phyloP scores from a whole-genome alignment of 2,113 vertebrate species.

The Rhynchomys soricoides region DNA sequence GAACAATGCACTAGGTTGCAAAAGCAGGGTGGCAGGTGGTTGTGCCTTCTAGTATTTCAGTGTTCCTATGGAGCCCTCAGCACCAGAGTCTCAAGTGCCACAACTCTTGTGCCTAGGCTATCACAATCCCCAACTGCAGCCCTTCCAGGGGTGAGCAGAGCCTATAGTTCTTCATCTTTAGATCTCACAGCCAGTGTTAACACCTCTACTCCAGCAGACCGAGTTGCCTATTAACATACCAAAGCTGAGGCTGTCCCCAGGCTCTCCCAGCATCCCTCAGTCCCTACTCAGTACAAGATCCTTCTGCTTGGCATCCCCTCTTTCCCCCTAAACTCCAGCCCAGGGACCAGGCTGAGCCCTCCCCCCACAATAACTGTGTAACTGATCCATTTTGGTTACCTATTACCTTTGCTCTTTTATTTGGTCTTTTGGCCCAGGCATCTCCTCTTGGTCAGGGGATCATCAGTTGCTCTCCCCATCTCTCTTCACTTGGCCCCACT shows the following conservation, averaged over 20 bases:
- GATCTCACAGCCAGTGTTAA: no score
- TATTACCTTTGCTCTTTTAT: background rate
- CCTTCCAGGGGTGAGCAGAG: background rate
- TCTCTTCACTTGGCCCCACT: background rate
- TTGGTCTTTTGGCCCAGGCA: background rate
- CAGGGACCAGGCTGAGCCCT: background rate
- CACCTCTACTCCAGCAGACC: background rate
- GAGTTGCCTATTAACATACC: background rate
- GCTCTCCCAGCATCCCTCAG: background rate
- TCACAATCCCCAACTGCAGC: background rate
- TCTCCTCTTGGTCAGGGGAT: background rate
- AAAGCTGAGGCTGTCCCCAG: background rate
- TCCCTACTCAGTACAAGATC: background rate
- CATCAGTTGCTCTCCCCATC: background rate
- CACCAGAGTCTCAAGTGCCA: background rate
- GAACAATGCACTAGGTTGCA: background rate
- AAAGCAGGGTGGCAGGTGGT: background rate
- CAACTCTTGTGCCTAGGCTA: background rate
- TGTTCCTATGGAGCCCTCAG: background rate
- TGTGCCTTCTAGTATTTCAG: background rate
- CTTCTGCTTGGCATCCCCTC: background rate
- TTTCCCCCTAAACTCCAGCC: background rate
- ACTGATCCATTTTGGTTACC: background rate
- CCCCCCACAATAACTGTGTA: background rate
- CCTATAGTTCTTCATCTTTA: background rate